A percentile compares a stretch with the other conserved stretches of the same genome.
These are phyloP conservation scores for Darevskia nairensis DNA, from an alignment of 2,797 vertebrate genomes.

Conservation along the genomic window DNA sequence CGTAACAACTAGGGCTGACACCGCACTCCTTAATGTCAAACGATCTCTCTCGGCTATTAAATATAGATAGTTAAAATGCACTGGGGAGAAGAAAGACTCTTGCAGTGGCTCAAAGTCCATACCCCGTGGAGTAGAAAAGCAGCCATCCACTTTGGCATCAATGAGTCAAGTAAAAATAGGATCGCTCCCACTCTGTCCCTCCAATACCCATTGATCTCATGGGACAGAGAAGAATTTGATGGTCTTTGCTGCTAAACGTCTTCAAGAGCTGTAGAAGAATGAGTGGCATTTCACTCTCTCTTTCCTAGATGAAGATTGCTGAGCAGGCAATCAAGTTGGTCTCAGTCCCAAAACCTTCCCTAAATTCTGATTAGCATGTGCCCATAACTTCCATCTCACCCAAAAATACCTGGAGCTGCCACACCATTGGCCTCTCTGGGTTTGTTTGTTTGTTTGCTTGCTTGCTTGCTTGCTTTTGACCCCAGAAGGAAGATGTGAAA, in stretches of 20 bases:
- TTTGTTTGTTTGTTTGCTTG: neutral
- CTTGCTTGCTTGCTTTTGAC: neutral
- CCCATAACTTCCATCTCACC: neutral
- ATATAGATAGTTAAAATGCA: neutral
- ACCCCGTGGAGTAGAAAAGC: neutral
- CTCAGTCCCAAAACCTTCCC: neutral
- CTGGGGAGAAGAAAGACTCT: neutral
- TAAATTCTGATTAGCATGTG: neutral
- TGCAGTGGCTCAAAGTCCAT: neutral
- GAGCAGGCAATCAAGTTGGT: neutral
- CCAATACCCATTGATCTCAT: neutral
- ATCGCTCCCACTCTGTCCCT: neutral
- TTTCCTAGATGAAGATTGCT: neutral
- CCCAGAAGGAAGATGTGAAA: neutral
- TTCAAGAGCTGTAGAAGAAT: neutral
- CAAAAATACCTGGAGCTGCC: neutral
- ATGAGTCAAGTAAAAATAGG: too few relatives aligned
- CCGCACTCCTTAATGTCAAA: neutral
- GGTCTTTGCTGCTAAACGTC: neutral
- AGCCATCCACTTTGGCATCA: too few relatives aligned
- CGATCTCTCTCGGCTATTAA: neutral
- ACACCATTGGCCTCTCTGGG: neutral
- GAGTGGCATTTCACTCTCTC: neutral
- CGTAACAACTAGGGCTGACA: neutral
- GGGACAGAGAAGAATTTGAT: neutral